Percentiles rank a stretch among this genome's conserved stretches.
phyloP scores from a whole-genome alignment of 2,113 vertebrate genomes.

The Malaclemys terrapin region DNA sequence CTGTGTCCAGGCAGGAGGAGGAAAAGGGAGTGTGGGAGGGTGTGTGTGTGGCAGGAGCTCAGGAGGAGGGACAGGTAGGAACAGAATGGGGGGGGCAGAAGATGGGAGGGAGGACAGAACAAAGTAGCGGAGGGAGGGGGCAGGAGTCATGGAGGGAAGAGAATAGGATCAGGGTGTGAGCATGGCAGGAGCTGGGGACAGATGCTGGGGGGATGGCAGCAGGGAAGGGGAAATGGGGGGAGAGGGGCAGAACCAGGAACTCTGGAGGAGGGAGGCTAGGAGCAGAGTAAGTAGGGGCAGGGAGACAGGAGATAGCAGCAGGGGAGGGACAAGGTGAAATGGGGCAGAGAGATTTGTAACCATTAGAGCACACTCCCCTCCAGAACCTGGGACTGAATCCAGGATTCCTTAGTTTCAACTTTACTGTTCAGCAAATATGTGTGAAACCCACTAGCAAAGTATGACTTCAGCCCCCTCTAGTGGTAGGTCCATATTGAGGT shows the following conservation, averaged over 20 bases:
- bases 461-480: background rate
- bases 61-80: background rate
- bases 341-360: background rate
- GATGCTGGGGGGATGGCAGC: background rate
- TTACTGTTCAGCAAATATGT: background rate
- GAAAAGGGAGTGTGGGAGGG: background rate
- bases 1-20: background rate
- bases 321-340: background rate
- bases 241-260: background rate
- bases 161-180: background rate
- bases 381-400: background rate
- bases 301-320: background rate
- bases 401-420: background rate
- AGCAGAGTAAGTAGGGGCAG: background rate
- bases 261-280: background rate
- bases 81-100: background rate
- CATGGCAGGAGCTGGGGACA: background rate
- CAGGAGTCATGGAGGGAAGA: background rate
- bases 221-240: background rate
- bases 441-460: background rate
- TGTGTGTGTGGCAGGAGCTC: no score
- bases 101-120: background rate
- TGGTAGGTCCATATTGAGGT: background rate
- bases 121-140: no score
- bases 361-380: background rate